Evolutionary conservation across 2,797 vertebrate species (phyloP).

Genomic region (Knipowitschia caucasica): DNA sequence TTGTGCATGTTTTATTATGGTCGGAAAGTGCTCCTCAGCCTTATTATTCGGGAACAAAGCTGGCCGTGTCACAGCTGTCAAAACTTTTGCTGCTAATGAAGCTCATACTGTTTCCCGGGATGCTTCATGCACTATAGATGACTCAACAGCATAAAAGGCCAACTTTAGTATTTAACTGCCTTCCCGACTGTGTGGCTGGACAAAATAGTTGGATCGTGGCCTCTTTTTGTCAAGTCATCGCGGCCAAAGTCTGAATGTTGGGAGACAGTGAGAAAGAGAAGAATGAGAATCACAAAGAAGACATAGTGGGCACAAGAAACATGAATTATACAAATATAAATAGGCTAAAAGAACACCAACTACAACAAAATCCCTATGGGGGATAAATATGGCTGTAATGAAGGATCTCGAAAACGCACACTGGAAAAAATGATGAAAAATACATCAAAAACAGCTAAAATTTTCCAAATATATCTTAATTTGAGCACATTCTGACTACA

Average conservation of each 20-base stretch:
- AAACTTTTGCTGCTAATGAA: constrained; percentile 55
- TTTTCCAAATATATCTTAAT: too few species aligned
- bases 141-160: constrained; percentile 37
- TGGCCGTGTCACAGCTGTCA: constrained; percentile 52
- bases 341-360: too few species aligned
- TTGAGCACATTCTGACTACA: too few species aligned
- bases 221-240: not conserved
- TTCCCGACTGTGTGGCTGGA: constrained; percentile 9
- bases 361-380: too few species aligned
- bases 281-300: not conserved
- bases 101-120: constrained; percentile 40
- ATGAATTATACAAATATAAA: too few species aligned
- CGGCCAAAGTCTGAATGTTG: not conserved
- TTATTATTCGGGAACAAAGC: constrained; percentile 58
- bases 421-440: too few species aligned
- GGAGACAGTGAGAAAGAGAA: not conserved
- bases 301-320: too few species aligned
- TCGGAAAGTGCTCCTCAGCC: constrained; percentile 29
- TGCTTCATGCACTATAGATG: constrained; percentile 30
- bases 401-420: too few species aligned
- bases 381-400: too few species aligned
- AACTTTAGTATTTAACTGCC: constrained; percentile 23
- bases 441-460: too few species aligned
- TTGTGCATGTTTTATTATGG: constrained; percentile 10
- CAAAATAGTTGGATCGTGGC: not conserved